Percentiles rank a stretch among this genome's conserved stretches.
phyloP scores from a whole-genome alignment of 2,888 invertebrate genomes.

The Tinea trinotella region DNA sequence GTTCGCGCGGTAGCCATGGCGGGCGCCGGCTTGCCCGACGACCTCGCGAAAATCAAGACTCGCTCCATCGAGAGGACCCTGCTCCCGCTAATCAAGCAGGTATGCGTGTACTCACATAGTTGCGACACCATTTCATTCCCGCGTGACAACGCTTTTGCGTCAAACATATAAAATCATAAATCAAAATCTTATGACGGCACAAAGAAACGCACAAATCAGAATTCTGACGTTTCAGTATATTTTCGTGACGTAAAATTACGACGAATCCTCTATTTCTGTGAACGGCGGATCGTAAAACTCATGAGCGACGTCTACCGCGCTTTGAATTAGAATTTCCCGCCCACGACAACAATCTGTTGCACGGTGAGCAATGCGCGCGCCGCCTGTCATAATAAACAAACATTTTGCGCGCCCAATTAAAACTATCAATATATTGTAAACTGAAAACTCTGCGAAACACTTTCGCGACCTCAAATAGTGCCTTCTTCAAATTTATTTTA shows the following conservation, averaged over 20 bases:
- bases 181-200: neutral
- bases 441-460: neutral
- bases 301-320: slow-evolving; percentile 24
- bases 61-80: slow-evolving; percentile 95
- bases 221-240: slow-evolving; percentile 43
- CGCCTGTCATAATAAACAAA: slow-evolving; percentile 34
- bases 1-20: slow-evolving; percentile 72
- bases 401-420: slow-evolving; percentile 34
- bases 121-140: neutral
- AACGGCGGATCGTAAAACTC: slow-evolving; percentile 17
- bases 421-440: slow-evolving; percentile 26
- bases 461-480: neutral
- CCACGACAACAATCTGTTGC: slow-evolving; percentile 62
- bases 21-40: slow-evolving; percentile 72
- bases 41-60: slow-evolving; percentile 87
- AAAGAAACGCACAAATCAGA: neutral
- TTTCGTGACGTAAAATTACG: slow-evolving; percentile 17
- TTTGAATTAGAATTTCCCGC: slow-evolving; percentile 58
- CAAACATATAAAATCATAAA: neutral
- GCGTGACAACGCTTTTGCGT: neutral
- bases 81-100: slow-evolving; percentile 95
- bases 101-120: slow-evolving; percentile 54
- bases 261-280: slow-evolving; percentile 16
- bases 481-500: neutral
- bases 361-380: slow-evolving; percentile 36